phyloP scores from a whole-genome alignment of 2,113 vertebrate species.

The Platanista minor region DNA sequence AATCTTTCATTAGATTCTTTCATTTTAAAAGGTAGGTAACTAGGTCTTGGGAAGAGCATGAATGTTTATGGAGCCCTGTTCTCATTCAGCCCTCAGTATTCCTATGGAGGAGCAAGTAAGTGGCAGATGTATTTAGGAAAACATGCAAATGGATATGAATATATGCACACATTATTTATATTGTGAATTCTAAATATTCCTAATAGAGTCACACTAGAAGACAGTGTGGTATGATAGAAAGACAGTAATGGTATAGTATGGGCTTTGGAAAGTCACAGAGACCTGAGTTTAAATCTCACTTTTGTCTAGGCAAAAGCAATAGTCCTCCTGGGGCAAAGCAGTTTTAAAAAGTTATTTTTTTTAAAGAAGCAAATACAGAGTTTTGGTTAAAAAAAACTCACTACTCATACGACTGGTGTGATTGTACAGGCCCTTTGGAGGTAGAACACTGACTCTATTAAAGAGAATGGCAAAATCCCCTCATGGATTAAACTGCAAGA shows the following conservation, averaged over 20 bases:
- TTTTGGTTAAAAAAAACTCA: background rate
- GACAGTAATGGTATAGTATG: background rate
- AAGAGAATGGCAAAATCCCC: background rate
- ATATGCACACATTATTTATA: background rate
- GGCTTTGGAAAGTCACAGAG: background rate
- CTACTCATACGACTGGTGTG: background rate
- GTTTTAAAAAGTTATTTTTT: constrained; percentile 10
- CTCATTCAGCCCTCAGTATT: background rate
- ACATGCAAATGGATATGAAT: background rate
- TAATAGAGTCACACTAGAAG: background rate
- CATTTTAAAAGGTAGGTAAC: background rate
- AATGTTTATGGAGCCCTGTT: background rate
- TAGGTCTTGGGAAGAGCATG: background rate
- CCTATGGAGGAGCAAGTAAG: background rate
- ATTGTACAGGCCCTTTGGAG: background rate
- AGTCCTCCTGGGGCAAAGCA: background rate
- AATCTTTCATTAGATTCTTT: background rate
- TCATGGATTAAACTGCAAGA: background rate
- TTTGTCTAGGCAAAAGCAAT: background rate
- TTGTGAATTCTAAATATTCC: background rate
- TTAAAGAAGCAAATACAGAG: background rate
- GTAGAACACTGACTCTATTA: background rate
- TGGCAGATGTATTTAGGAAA: background rate
- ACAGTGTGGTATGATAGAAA: background rate
- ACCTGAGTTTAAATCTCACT: background rate